phyloP scores from a whole-genome alignment of 2,113 vertebrate species.

The Mustelus asterias region DNA sequence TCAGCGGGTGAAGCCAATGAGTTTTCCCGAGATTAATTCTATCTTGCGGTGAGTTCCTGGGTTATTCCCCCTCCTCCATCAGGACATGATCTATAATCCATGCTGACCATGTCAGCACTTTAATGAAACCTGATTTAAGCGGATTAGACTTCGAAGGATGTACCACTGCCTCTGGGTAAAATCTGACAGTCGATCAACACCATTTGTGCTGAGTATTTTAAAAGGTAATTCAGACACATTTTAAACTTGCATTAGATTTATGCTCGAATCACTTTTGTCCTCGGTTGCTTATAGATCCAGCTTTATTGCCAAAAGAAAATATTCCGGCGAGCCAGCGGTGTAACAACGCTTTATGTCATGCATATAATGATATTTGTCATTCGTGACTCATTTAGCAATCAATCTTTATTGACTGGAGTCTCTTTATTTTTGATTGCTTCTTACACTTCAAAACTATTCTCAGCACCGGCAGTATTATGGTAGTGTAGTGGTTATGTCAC shows the following conservation, averaged over 20 bases:
- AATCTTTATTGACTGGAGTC: conserved; percentile 14
- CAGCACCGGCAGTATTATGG: background rate
- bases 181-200: background rate
- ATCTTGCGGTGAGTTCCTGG: no score
- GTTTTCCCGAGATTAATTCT: background rate
- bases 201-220: conserved; percentile 29
- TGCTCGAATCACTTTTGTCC: background rate
- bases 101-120: background rate
- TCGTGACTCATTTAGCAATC: background rate
- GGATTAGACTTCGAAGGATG: background rate
- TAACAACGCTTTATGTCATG: background rate
- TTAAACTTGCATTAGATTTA: background rate
- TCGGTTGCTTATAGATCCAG: background rate
- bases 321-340: background rate
- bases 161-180: conserved; percentile 1
- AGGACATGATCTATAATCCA: background rate
- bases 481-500: background rate
- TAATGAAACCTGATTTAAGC: background rate
- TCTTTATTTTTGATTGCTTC: conserved; percentile 21
- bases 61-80: background rate
- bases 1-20: background rate
- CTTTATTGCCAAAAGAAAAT: background rate
- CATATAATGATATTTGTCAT: background rate
- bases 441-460: background rate
- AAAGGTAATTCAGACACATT: background rate